Conservation (phyloP, 2,888 invertebrate genomes). For the Xestia c-nigrum region DNA sequence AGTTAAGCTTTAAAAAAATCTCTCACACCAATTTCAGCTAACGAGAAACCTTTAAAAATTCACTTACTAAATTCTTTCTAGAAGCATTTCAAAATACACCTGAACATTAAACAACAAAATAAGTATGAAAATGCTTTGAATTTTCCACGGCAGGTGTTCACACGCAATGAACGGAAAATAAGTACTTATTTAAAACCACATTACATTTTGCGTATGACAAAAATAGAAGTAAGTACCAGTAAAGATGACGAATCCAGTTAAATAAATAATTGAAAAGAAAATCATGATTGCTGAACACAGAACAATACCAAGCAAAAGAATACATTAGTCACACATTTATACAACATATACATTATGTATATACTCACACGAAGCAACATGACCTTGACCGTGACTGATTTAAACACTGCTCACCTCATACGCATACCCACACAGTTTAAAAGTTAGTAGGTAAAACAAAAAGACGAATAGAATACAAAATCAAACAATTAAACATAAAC, state of each 20-base stretch:
- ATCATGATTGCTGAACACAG: conserved; percentile 8
- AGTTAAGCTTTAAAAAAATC: neutral
- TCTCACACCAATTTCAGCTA: neutral
- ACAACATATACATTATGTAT: neutral
- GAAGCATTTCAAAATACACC: neutral
- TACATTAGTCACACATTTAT: conserved; percentile 42
- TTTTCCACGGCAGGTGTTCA: conserved; percentile 23
- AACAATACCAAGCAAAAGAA: conserved; percentile 45
- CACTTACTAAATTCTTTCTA: neutral
- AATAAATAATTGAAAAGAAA: conserved; percentile 31
- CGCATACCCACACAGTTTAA: neutral
- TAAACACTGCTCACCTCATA: neutral
- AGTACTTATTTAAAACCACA: neutral
- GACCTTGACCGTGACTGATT: conserved; percentile 52
- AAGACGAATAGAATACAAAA: conserved; percentile 4
- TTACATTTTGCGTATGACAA: neutral
- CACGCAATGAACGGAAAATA: neutral
- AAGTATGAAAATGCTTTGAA: neutral
- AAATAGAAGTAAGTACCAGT: conserved; percentile 8
- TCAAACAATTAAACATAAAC: too few species aligned
- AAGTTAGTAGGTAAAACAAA: conserved; percentile 19
- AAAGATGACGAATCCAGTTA: neutral
- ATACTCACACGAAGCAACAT: conserved; percentile 2
- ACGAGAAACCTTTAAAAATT: neutral
- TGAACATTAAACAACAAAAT: neutral